phyloP scores from a whole-genome alignment of 2,113 vertebrate genomes.

The Oophaga pumilio region DNA sequence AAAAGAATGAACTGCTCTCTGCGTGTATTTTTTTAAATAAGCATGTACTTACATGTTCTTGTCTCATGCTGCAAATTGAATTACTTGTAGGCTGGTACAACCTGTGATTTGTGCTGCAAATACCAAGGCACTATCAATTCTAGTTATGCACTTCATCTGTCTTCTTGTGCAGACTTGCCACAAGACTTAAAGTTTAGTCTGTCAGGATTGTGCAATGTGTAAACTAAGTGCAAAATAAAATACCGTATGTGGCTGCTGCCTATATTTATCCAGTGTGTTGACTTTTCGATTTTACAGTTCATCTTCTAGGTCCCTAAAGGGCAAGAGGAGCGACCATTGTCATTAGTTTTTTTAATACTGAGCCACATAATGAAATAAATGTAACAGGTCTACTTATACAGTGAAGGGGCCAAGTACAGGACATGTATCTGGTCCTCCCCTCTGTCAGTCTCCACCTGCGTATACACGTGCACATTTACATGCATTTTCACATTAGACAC shows the following conservation, averaged over 20 bases:
- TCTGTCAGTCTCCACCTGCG: too few relatives aligned
- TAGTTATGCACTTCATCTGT: slow-evolving; percentile 8
- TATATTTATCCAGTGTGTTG: neutral
- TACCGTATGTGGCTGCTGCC: neutral
- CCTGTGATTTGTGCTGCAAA: slow-evolving; percentile 44
- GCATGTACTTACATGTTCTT: neutral
- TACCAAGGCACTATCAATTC: slow-evolving; percentile 31
- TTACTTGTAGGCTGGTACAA: slow-evolving; percentile 16
- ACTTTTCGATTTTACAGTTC: neutral
- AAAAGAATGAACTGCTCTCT: neutral
- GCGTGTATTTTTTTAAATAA: neutral
- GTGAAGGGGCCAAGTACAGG: too few relatives aligned
- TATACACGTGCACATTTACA: too few relatives aligned
- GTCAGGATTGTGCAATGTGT: slow-evolving; percentile 4
- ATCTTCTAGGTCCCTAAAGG: neutral
- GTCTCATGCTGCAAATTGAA: slow-evolving; percentile 40
- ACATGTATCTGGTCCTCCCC: too few relatives aligned
- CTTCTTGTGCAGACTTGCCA: slow-evolving; percentile 34
- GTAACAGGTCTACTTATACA: neutral
- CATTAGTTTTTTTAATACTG: neutral
- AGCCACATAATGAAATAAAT: neutral
- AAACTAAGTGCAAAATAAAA: slow-evolving; percentile 41
- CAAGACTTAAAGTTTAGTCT: slow-evolving; percentile 12
- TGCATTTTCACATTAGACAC: too few relatives aligned
- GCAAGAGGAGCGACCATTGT: neutral